Percentiles rank a stretch among this genome's conserved stretches.
These are phyloP conservation scores for Onchidella celtica DNA, from an alignment of 2,888 invertebrate genomes.

Conservation along the genomic window DNA sequence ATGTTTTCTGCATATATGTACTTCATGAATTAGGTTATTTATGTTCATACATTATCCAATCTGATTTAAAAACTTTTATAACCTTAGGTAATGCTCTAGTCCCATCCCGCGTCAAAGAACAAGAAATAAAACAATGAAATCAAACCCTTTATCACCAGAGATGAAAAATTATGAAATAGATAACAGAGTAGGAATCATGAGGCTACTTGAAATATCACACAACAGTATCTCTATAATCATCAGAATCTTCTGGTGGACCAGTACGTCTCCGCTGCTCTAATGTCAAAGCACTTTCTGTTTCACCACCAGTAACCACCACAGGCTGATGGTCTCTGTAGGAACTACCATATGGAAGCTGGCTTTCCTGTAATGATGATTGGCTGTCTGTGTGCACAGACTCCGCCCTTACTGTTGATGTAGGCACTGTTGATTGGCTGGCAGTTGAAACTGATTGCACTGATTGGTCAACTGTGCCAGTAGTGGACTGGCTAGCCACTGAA, in stretches of 20 bases:
- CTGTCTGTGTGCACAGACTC: slow-evolving; percentile 15
- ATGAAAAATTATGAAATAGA: too few relatives aligned
- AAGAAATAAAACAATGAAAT: too few relatives aligned
- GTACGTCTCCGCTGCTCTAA: slow-evolving; percentile 54
- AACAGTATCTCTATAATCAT: slow-evolving; percentile 44
- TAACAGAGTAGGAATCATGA: too few relatives aligned
- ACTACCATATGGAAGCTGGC: slow-evolving; percentile 53
- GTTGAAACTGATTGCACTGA: slow-evolving; percentile 35
- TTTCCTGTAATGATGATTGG: slow-evolving; percentile 51
- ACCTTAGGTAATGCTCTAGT: too few relatives aligned
- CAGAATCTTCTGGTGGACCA: slow-evolving; percentile 52
- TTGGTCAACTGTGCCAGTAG: slow-evolving; percentile 27
- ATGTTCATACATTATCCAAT: too few relatives aligned
- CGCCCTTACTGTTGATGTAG: slow-evolving; percentile 47
- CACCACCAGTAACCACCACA: slow-evolving; percentile 39
- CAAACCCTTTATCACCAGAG: too few relatives aligned
- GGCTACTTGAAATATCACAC: slow-evolving; percentile 31
- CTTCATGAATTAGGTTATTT: too few relatives aligned
- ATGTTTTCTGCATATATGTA: too few relatives aligned
- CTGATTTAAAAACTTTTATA: too few relatives aligned
- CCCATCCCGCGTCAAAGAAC: too few relatives aligned
- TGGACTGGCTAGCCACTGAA: slow-evolving; percentile 36
- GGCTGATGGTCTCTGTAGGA: slow-evolving; percentile 38
- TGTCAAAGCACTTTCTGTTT: slow-evolving; percentile 46
- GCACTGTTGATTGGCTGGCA: slow-evolving; percentile 53